A percentile compares a stretch with the other conserved stretches of the same genome.
phyloP scores from a whole-genome alignment of 2,888 invertebrate species.

The Notodonta dromedarius region DNA sequence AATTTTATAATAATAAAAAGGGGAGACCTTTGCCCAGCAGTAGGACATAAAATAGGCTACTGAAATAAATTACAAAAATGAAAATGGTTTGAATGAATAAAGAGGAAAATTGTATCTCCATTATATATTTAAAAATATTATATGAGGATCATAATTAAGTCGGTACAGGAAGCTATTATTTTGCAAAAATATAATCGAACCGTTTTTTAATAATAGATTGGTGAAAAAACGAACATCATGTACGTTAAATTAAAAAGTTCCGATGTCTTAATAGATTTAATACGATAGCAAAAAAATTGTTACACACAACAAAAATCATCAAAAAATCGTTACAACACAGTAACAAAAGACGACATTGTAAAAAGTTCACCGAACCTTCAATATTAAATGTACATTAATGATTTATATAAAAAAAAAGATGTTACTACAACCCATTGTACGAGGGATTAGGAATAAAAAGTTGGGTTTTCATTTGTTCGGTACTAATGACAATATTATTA shows the following conservation, averaged over 20 bases:
- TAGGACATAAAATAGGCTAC: no score
- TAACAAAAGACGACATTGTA: slow-evolving; percentile 45
- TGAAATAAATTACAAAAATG: no score
- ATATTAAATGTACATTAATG: slow-evolving; percentile 45
- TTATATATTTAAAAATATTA: background rate
- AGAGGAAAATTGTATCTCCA: no score
- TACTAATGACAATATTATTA: slow-evolving; percentile 74
- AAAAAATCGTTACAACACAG: slow-evolving; percentile 24
- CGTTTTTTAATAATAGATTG: background rate
- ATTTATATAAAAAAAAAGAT: slow-evolving; percentile 35
- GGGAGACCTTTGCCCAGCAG: no score
- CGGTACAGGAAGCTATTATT: background rate
- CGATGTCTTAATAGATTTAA: slow-evolving; percentile 1
- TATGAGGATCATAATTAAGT: background rate
- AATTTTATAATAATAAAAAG: no score
- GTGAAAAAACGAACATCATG: slow-evolving; percentile 8
- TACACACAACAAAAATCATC: slow-evolving; percentile 12
- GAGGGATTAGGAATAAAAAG: slow-evolving; percentile 41
- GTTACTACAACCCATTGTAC: slow-evolving; percentile 29
- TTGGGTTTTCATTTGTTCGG: slow-evolving; percentile 39
- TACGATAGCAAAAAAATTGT: background rate
- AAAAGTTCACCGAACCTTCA: slow-evolving; percentile 45
- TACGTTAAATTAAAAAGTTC: background rate
- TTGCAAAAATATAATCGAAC: background rate
- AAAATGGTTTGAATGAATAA: no score